A percentile compares a stretch with the other conserved stretches of the same genome.
Evolutionary conservation across 2,888 invertebrate genomes (phyloP).

Genomic region (Isoperla grammatica): DNA sequence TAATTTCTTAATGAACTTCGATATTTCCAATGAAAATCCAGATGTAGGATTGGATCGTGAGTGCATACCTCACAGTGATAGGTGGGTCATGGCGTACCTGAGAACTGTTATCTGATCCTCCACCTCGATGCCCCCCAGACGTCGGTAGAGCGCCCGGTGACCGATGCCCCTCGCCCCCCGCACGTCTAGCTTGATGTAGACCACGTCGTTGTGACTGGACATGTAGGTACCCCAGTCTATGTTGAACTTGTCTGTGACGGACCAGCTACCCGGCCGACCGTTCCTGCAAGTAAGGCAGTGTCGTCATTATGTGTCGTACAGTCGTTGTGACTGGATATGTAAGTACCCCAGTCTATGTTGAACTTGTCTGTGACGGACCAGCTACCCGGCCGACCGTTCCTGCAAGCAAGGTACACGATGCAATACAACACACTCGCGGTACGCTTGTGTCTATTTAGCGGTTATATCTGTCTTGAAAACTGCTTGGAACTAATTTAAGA

Average conservation of each 20-base stretch:
- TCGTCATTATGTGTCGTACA: too few relatives aligned
- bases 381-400: slow-evolving; percentile 88
- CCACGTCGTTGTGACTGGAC: slow-evolving; percentile 84
- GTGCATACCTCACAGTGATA: too few relatives aligned
- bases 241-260: slow-evolving; percentile 80
- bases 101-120: slow-evolving; percentile 86
- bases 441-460: too few relatives aligned
- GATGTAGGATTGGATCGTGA: too few relatives aligned
- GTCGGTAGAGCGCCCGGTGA: slow-evolving; percentile 71
- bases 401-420: slow-evolving; percentile 38
- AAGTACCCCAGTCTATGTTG: slow-evolving; percentile 84
- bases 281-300: slow-evolving; percentile 55
- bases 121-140: slow-evolving; percentile 84
- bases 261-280: slow-evolving; percentile 86
- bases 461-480: too few relatives aligned
- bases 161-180: slow-evolving; percentile 79
- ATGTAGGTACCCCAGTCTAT: slow-evolving; percentile 92
- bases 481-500: too few relatives aligned
- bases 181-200: slow-evolving; percentile 86
- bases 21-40: too few relatives aligned
- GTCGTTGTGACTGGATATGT: slow-evolving; percentile 84
- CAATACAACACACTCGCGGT: too few relatives aligned
- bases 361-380: slow-evolving; percentile 87
- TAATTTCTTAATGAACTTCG: too few relatives aligned
- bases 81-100: too few relatives aligned